A percentile compares a stretch with the other conserved stretches of the same genome.
phyloP scores from a whole-genome alignment of 92 coral and sea anemone species.

The Epizoanthus ramosus region DNA sequence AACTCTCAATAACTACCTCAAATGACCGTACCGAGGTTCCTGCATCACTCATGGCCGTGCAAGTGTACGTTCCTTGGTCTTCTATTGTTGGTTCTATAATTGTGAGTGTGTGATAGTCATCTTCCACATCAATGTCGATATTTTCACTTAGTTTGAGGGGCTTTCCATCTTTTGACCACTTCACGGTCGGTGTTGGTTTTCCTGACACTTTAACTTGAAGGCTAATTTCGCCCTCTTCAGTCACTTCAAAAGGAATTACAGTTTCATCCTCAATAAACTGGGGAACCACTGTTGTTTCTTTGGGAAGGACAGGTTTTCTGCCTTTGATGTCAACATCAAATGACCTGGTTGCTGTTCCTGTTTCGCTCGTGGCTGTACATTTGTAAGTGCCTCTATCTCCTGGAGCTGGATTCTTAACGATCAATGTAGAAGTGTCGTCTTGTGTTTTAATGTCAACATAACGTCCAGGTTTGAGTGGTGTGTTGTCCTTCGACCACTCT shows the following conservation, averaged over 20 bases:
- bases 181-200: slow-evolving; percentile 57
- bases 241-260: slow-evolving; percentile 68
- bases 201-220: slow-evolving; percentile 63
- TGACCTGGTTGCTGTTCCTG: slow-evolving; percentile 55
- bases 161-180: slow-evolving; percentile 69
- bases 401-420: slow-evolving; percentile 65
- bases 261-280: slow-evolving; percentile 67
- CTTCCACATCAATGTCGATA: slow-evolving; percentile 62
- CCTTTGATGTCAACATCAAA: slow-evolving; percentile 66
- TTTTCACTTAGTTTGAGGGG: slow-evolving; percentile 59
- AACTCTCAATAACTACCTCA: slow-evolving; percentile 83
- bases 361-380: slow-evolving; percentile 69
- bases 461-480: slow-evolving; percentile 44
- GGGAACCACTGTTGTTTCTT: slow-evolving; percentile 42
- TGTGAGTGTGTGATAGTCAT: slow-evolving; percentile 61
- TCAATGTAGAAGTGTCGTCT: slow-evolving; percentile 53
- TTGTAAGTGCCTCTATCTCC: slow-evolving; percentile 69
- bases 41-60: slow-evolving; percentile 81
- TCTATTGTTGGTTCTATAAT: slow-evolving; percentile 70
- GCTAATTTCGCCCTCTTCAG: slow-evolving; percentile 70
- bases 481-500: slow-evolving; percentile 71
- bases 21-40: slow-evolving; percentile 84
- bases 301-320: slow-evolving; percentile 13
- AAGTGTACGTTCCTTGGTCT: slow-evolving; percentile 85
- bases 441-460: slow-evolving; percentile 41